Conservation (phyloP, 2,888 invertebrate genomes). For the Pristionchus fissidentatus region DNA sequence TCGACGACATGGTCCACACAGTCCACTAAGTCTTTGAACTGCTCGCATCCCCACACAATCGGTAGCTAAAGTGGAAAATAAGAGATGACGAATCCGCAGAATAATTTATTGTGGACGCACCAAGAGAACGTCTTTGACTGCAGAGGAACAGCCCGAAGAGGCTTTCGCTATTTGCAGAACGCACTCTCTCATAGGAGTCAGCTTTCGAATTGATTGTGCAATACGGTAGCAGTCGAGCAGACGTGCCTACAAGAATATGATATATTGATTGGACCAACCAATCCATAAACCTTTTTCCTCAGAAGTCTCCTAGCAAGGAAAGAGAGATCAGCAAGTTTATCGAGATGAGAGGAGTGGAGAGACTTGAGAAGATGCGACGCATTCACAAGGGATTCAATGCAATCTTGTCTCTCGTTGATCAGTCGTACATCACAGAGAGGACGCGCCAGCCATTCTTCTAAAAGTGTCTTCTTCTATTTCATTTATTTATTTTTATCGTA, state of each 20-base stretch:
- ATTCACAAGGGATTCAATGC: constrained; percentile 13
- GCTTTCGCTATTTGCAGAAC: not conserved
- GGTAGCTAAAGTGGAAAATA: not conserved
- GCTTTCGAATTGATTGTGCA: constrained; percentile 14
- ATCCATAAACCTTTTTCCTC: constrained; percentile 14
- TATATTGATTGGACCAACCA: not conserved
- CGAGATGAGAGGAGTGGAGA: constrained; percentile 5
- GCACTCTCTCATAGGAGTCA: constrained; percentile 16
- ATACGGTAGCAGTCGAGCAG: constrained; percentile 46
- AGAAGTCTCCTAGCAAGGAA: constrained; percentile 38
- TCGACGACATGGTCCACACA: constrained; percentile 38
- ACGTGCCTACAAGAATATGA: constrained; percentile 14
- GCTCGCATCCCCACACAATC: constrained; percentile 44
- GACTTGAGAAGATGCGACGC: not conserved
- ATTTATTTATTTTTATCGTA: not conserved
- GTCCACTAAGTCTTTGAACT: constrained; percentile 35
- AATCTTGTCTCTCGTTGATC: constrained; percentile 61
- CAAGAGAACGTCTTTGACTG: constrained; percentile 27
- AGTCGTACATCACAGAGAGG: constrained; percentile 66
- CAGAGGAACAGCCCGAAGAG: not conserved
- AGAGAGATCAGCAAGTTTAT: constrained; percentile 40
- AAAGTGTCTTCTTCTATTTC: not conserved
- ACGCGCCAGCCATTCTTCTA: constrained; percentile 71
- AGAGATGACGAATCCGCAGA: not conserved
- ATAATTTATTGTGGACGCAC: not conserved